Percentiles rank a stretch among this genome's conserved stretches.
Evolutionary conservation across 2,113 vertebrate species (phyloP).

Genomic region (Rafetus swinhoei): DNA sequence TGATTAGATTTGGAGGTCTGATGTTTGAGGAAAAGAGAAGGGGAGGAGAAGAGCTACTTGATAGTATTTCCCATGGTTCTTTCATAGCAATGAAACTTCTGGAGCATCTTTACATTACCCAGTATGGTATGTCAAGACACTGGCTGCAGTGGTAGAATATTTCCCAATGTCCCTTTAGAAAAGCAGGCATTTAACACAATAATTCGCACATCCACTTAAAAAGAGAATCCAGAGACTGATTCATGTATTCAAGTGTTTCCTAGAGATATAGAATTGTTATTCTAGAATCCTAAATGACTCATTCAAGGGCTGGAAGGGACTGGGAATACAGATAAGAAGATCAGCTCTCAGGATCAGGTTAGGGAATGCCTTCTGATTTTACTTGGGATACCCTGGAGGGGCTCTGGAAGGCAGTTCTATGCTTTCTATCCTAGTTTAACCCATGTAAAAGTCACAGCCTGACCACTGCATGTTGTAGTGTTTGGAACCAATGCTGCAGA

Average conservation of each 20-base stretch:
- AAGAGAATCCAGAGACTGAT: conserved; percentile 7
- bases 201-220: conserved; percentile 27
- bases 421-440: not conserved
- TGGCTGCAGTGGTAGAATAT: not conserved
- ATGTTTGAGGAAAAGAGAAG: not conserved
- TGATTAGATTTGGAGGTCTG: not conserved
- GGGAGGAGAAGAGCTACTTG: not conserved
- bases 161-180: not conserved
- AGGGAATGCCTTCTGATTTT: not conserved
- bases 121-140: not conserved
- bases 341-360: not conserved
- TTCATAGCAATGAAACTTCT: not conserved
- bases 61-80: not conserved
- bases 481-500: not conserved
- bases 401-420: not conserved
- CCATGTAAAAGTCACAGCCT: not conserved
- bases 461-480: not conserved
- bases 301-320: not conserved
- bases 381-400: not conserved
- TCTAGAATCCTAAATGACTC: not conserved
- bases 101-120: not conserved
- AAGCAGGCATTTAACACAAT: not conserved
- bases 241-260: conserved; percentile 20
- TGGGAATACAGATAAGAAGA: not conserved
- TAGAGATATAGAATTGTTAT: not conserved